phyloP scores from a whole-genome alignment of 2,888 invertebrate species.

The Diadromus collaris region DNA sequence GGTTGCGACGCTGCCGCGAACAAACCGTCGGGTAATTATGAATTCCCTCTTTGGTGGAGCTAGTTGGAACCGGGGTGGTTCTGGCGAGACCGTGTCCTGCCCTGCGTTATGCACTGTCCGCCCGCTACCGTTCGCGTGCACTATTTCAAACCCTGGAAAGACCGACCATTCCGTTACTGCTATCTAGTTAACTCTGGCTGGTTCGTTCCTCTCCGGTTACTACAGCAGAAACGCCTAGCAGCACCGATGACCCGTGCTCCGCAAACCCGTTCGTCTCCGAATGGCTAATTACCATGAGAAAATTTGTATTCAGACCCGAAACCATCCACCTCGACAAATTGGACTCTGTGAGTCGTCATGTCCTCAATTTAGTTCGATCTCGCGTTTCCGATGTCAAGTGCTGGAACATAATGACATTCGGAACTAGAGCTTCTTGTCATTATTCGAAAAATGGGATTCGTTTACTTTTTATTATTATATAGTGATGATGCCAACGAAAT shows the following conservation, averaged over 20 bases:
- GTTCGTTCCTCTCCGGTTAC: slow-evolving; percentile 61
- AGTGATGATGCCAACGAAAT: too few relatives aligned
- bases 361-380: slow-evolving; percentile 50
- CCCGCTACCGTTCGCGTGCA: slow-evolving; percentile 52
- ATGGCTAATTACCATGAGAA: slow-evolving; percentile 74
- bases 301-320: slow-evolving; percentile 74
- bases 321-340: slow-evolving; percentile 69
- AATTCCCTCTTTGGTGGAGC: slow-evolving; percentile 71
- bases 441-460: background rate
- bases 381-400: slow-evolving; percentile 23
- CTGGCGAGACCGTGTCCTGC: slow-evolving; percentile 16
- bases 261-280: slow-evolving; percentile 57
- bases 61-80: slow-evolving; percentile 41
- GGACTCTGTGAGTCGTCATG: slow-evolving; percentile 42
- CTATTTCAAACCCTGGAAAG: slow-evolving; percentile 66
- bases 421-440: slow-evolving; percentile 2
- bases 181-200: slow-evolving; percentile 72
- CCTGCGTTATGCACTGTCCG: slow-evolving; percentile 41
- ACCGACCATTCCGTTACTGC: slow-evolving; percentile 56
- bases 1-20: slow-evolving; percentile 42
- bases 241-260: slow-evolving; percentile 16
- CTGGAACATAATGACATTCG: background rate
- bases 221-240: slow-evolving; percentile 51
- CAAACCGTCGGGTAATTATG: slow-evolving; percentile 72
- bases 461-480: too few relatives aligned